A percentile compares a stretch with the other conserved stretches of the same genome.
phyloP scores from a whole-genome alignment of 2,888 invertebrate species.

The Ophraella communa region DNA sequence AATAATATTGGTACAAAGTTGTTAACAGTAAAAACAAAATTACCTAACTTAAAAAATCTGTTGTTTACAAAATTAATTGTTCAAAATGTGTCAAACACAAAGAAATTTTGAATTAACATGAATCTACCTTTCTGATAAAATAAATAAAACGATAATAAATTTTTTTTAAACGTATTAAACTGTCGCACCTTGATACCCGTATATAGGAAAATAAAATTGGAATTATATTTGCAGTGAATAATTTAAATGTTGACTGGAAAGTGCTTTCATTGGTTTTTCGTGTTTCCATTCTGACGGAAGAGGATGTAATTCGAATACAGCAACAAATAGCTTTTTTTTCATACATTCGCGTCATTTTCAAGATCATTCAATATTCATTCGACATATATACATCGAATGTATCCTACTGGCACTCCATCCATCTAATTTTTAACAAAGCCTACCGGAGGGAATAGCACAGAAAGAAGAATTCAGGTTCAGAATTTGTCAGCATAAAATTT shows the following conservation, averaged over 20 bases:
- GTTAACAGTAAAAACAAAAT: no score
- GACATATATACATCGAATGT: slow-evolving; percentile 27
- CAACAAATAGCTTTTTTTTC: slow-evolving; percentile 20
- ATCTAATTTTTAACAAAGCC: slow-evolving; percentile 32
- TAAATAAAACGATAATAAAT: no score
- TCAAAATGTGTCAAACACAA: no score
- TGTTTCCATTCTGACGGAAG: slow-evolving; percentile 2
- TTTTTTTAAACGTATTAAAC: no score
- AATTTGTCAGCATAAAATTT: not conserved
- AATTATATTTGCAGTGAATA: not conserved
- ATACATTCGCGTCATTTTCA: slow-evolving; percentile 15
- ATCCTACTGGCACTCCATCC: slow-evolving; percentile 25
- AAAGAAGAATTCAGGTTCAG: not conserved
- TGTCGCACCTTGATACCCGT: no score
- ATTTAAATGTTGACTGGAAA: not conserved
- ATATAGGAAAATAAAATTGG: not conserved
- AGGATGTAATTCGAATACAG: slow-evolving; percentile 16
- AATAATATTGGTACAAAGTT: no score
- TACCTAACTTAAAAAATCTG: no score
- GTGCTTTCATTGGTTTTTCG: not conserved
- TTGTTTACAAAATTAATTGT: no score
- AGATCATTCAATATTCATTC: slow-evolving; percentile 27
- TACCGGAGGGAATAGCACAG: slow-evolving; percentile 15
- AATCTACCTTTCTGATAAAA: no score
- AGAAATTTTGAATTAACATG: no score